These are phyloP conservation scores for Hyperoplus lanceolatus DNA, from an alignment of 2,797 vertebrate species.

Conservation along the genomic window DNA sequence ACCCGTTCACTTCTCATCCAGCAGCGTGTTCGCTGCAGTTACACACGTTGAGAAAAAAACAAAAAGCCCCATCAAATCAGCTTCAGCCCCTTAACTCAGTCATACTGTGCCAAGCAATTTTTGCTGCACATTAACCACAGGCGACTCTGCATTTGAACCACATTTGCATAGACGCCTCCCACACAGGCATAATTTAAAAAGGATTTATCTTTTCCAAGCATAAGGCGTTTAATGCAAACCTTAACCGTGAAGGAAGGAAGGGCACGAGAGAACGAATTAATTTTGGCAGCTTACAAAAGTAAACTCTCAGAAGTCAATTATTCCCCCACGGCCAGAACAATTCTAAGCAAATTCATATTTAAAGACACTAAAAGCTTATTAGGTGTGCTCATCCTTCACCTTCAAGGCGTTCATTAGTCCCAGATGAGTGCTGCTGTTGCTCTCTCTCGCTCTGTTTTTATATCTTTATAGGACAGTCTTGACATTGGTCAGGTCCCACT, in stretches of 20 bases:
- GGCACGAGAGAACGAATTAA: neutral
- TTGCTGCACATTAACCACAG: constrained; percentile 24
- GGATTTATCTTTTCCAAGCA: neutral
- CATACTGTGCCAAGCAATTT: constrained; percentile 16
- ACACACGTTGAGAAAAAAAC: constrained; percentile 26
- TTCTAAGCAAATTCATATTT: constrained; percentile 16
- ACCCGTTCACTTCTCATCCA: constrained; percentile 18
- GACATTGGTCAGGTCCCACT: constrained; percentile 27
- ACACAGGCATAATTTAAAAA: constrained; percentile 34
- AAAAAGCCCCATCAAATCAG: constrained; percentile 31
- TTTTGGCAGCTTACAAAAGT: constrained; percentile 18
- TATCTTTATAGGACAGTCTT: constrained; percentile 37
- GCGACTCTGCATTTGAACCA: neutral
- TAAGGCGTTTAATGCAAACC: neutral
- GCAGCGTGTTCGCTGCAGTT: neutral
- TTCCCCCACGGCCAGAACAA: neutral
- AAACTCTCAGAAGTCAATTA: constrained; percentile 1
- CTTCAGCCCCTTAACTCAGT: constrained; percentile 15
- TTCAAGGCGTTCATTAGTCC: constrained; percentile 34
- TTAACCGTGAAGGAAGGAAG: constrained; percentile 3
- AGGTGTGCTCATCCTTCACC: neutral
- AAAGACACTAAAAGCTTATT: constrained; percentile 46
- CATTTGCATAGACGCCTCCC: constrained; percentile 60
- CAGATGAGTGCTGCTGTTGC: constrained; percentile 29
- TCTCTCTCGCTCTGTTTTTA: constrained; percentile 20